Base-by-base conservation (phyloP, 2,888 invertebrate species). In the Lamproptera curius region DNA sequence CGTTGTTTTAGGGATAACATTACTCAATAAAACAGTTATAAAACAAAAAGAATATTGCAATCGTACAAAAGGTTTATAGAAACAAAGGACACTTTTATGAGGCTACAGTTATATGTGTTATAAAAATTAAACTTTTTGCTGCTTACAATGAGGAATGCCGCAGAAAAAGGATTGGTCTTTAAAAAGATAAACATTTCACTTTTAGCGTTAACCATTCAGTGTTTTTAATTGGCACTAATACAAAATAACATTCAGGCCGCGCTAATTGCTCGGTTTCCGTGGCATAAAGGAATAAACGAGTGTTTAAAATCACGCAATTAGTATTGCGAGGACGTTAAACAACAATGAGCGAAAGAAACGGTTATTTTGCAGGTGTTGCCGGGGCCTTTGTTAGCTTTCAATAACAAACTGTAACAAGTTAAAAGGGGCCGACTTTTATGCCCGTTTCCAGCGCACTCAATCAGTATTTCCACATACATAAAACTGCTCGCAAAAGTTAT, bases 391-490 rank as follows among this genome's bases (percentile, higher is more conserved):
- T 78, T 76, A 70, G 66, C 60, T 72, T 76, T 71, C 73, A 78
- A 76, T 76, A 75, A 72, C 69, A 69, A 73, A 74, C 62, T 59
- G 71, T 70, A 73, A 71, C 61, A 53, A 52, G 75, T 62, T 75
- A 77, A 82, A 82, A 77, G 76, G 73, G 75, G 70, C 72, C 68
- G 67, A 6, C 59, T 76, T 80, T 78, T 80, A 68, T 61, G 63
- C 67, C 68, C 53, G 64, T 72, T 63, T 72, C 73, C 62, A 73
- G 78, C 42, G 36, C 9, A 38, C 20, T 23, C 11, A 42, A 37
- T 38, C 6, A 16, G 13, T 33, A 23, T 37, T 47, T 47, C 17
- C 26, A 35, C 28, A 41, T 28, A 40, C 16, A 35, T 40, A 57
- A 67, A 67, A 63, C 62, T 59, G 54, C 56, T 55, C 58, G 62